Conservation (phyloP, 2,113 vertebrate species). For the Apeltes quadracus region DNA sequence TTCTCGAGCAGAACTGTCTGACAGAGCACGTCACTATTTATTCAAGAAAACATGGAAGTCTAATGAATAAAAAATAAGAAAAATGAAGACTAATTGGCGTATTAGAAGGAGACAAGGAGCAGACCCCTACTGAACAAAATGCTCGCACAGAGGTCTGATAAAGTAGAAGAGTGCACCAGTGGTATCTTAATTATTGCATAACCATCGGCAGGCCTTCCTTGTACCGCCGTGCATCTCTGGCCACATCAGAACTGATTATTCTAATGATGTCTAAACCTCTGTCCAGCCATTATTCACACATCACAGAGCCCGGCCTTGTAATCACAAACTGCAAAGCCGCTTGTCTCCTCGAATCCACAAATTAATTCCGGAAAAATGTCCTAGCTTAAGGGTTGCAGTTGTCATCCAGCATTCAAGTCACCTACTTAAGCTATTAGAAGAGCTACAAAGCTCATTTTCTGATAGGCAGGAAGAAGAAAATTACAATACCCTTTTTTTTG, state of each 20-base stretch:
- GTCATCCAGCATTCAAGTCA: constrained; percentile 31
- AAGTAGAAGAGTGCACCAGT: constrained; percentile 37
- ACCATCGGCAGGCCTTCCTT: constrained; percentile 31
- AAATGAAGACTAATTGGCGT: constrained; percentile 24
- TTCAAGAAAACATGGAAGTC: neutral
- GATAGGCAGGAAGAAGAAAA: constrained; percentile 19
- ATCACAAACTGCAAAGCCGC: constrained; percentile 39
- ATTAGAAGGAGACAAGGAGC: constrained; percentile 18
- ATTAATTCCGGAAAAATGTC: constrained; percentile 47
- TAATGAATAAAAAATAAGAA: constrained; percentile 17
- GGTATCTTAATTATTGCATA: constrained; percentile 50
- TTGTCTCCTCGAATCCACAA: constrained; percentile 62
- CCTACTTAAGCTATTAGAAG: constrained; percentile 32
- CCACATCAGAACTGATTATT: constrained; percentile 66
- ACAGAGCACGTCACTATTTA: neutral
- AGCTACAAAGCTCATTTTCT: constrained; percentile 13
- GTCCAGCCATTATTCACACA: constrained; percentile 64
- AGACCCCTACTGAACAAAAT: constrained; percentile 18
- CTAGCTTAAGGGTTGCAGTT: constrained; percentile 36
- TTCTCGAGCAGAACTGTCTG: constrained; percentile 1
- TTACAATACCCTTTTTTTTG: constrained; percentile 9
- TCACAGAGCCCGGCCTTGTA: constrained; percentile 59
- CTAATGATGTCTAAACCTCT: constrained; percentile 68
- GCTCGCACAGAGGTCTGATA: constrained; percentile 18
- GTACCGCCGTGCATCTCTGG: constrained; percentile 46